Evolutionary conservation across 2,888 invertebrate genomes (phyloP), one percentile per base, ranked within the genome.

Genomic region (Ormyrus nitidulus): DNA sequence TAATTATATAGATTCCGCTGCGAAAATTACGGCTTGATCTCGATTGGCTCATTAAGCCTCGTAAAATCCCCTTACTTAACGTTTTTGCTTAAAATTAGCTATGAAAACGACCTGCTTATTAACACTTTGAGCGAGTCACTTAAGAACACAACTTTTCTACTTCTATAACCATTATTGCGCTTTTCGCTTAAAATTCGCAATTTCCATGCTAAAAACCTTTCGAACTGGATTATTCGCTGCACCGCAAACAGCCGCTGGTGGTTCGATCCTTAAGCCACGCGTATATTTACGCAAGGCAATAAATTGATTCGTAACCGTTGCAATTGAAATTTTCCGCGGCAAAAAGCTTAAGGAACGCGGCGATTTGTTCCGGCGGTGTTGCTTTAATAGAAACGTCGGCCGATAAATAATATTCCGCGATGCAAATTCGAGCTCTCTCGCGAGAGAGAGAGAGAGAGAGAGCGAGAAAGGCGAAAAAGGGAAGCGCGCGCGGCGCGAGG

Each of bases 401-500:
- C 79, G 74, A 79, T 79, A 79, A 79, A 75, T 79, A 79, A 79
- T 79, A 79, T 75, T 79, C 48, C 74, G 34, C 59, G 70, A 70
- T 79, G 79, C 75, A 79, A 79, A 79, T 79, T 74, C 79, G 68
- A 34, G 62, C 34, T 61, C 34, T 34, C 44, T 51, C 46, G 19
- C 8, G 58, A 49, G 8, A 48, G 13, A 48, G 64, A 58, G 62
- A 44, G 8, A 46, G 9, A 10, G 61, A 19, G 11, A 49, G 34
- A 34, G 58, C 46, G 59, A 48, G 49, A 34, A 19, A 34, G 62
- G 49, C 44, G n/a, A 19, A 64, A n/a, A 7, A 66, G 49, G 19
- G 10, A 53, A 58, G 34, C 34, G 19, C 19, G 19, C 19, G 19
- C 19, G 19, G 19, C 19, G 68, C 13, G 46, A 44, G 56, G 5